Evolutionary conservation across 2,113 vertebrate species (phyloP).

Genomic region (Cyprinodon brontotheroides): DNA sequence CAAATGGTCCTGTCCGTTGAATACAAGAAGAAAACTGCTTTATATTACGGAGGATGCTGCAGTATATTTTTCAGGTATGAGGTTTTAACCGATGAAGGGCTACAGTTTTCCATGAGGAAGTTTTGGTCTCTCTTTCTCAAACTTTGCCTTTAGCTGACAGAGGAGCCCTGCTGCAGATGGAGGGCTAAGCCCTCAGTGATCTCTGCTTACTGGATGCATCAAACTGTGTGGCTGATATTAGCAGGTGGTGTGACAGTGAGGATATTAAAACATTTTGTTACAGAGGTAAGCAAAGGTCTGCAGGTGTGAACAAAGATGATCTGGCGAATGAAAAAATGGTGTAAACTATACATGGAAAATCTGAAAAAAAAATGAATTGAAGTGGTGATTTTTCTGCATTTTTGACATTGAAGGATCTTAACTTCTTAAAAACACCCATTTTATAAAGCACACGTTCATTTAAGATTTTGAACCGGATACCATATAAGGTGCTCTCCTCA

Average conservation of each 20-base stretch:
- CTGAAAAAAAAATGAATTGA: background rate
- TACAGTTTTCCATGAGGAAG: conserved; percentile 14
- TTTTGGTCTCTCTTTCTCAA: conserved; percentile 45
- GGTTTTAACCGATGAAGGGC: conserved; percentile 9
- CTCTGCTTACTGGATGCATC: conserved; percentile 43
- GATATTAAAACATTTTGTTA: conserved; percentile 51
- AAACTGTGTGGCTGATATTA: conserved; percentile 57
- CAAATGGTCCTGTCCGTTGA: background rate
- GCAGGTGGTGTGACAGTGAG: conserved; percentile 49
- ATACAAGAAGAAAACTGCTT: background rate
- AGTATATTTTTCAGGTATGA: conserved; percentile 1
- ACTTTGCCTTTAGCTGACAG: conserved; percentile 59
- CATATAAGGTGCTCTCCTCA: too few relatives aligned
- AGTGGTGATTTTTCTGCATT: background rate
- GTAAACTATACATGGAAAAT: background rate
- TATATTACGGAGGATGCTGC: background rate
- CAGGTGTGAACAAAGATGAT: background rate
- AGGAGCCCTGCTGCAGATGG: conserved; percentile 69
- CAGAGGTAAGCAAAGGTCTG: conserved; percentile 23
- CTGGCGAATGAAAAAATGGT: conserved; percentile 18
- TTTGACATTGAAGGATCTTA: background rate
- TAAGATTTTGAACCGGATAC: too few relatives aligned
- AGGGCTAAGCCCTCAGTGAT: conserved; percentile 69
- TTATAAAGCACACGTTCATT: too few relatives aligned
- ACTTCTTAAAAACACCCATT: background rate